Evolutionary conservation across 2,797 vertebrate genomes (phyloP).

Genomic region (Sternarchorhynchus goeldii): DNA sequence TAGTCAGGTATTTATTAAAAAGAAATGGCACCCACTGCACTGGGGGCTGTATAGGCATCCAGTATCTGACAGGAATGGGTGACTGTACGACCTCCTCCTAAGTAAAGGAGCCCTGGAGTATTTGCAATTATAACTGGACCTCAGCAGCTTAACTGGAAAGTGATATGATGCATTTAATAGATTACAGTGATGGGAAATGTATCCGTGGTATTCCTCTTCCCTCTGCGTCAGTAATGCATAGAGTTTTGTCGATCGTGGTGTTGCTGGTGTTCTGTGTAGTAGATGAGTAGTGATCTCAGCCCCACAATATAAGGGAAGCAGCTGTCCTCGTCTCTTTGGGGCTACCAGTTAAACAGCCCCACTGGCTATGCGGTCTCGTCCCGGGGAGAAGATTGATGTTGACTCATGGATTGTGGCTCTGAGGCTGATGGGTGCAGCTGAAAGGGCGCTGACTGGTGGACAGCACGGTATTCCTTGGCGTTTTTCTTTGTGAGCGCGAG

Average conservation of each 20-base stretch:
- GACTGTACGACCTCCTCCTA: not conserved
- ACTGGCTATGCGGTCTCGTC: not conserved
- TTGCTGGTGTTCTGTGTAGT: no score
- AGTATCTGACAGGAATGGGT: not conserved
- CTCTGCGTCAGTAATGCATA: no score
- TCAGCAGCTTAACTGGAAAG: not conserved
- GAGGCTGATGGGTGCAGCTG: not conserved
- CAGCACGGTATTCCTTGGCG: constrained; percentile 20
- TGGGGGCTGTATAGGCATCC: not conserved
- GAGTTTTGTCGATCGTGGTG: no score
- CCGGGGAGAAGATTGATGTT: not conserved
- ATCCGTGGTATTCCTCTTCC: no score
- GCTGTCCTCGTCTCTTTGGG: not conserved
- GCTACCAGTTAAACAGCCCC: no score
- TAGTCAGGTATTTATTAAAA: no score
- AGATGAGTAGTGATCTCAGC: no score
- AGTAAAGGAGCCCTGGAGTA: not conserved
- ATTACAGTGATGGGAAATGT: no score
- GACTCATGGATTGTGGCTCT: not conserved
- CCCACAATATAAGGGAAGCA: no score
- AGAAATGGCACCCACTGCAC: no score
- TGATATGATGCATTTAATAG: no score
- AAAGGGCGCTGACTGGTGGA: not conserved
- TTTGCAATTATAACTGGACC: constrained; percentile 5
- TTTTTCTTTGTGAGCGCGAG: constrained; percentile 34